A percentile compares a stretch with the other conserved stretches of the same genome.
Evolutionary conservation across 2,888 invertebrate species (phyloP).

Genomic region (Lobophora halterata): DNA sequence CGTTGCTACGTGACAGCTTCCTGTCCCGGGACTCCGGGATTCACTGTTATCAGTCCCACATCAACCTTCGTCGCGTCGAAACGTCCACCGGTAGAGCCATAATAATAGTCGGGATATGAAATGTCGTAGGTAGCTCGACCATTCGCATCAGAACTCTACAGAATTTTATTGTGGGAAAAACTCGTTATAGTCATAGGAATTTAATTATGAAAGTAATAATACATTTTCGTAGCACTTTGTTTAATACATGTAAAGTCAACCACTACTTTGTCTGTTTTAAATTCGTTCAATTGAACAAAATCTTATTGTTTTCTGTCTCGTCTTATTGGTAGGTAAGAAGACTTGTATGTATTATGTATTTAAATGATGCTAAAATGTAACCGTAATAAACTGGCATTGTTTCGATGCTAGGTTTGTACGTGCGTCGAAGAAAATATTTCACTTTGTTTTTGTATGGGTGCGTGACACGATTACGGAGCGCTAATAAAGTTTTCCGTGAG

Average conservation of each 20-base stretch:
- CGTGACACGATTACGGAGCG: slow-evolving; percentile 25
- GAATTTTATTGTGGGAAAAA: no score
- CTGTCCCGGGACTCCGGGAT: slow-evolving; percentile 23
- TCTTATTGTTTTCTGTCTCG: no score
- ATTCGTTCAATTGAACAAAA: no score
- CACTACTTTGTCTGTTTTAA: no score
- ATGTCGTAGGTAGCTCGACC: no score
- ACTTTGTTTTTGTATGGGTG: slow-evolving; percentile 3
- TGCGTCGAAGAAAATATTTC: slow-evolving; percentile 17
- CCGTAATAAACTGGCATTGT: slow-evolving; percentile 23
- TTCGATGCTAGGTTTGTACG: slow-evolving; percentile 20
- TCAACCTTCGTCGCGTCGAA: slow-evolving; percentile 1
- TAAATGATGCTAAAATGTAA: slow-evolving; percentile 17
- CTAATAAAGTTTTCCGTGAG: slow-evolving; percentile 23
- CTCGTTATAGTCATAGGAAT: no score
- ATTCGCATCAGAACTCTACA: background rate
- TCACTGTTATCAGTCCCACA: slow-evolving; percentile 10
- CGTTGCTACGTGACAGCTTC: slow-evolving; percentile 5
- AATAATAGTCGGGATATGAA: no score
- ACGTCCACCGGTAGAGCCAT: background rate
- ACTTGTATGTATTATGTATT: slow-evolving; percentile 14
- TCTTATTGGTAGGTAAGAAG: background rate
- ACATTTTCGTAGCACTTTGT: no score
- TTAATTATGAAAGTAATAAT: no score
- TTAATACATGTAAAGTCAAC: no score